Evolutionary conservation across 2,888 invertebrate species (phyloP), one percentile per base, ranked within the genome.

Genomic region (Caenorhabditis sp.): DNA sequence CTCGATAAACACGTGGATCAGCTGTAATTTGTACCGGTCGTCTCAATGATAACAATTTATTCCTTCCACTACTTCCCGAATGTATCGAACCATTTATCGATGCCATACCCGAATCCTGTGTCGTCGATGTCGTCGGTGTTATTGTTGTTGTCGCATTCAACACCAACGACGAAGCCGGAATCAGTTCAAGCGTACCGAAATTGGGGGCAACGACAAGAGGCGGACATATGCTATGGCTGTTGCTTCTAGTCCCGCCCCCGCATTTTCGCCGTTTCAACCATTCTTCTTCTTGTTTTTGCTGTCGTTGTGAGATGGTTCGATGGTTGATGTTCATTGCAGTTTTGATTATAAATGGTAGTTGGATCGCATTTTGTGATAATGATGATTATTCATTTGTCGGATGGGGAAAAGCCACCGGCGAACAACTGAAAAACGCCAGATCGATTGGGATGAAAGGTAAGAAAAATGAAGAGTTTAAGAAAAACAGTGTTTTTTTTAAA

Each of bases 1-100:
- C 85, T 43, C 78, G 77, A 66, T 70, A 84, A 14, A 85, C 78
- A 36, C 84, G 58, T 3, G 84, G 84, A 71, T 85, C 84, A 3
- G 73, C 68, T 2, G 65, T 63, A 12, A 73, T 73, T 54, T 68
- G 73, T 20, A 73, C 57, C 0, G 73, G 73, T 36, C 66, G 31
- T 10, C 67, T 59, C 20, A 59, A 5, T n/a, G 43, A 43, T 43
- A 43, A 43, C 17, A 43, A 43, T 43, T 17, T 10, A 43, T 43
- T 17, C 2, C 59, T 65, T 49, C 58, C 21, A 62, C 66, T 21
- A 52, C 12, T 23, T 52, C 7, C 52, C 3, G 52, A 52, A 52
- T 20, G 23, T 4, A 52, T 52, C 26, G 57, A 36, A 14, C 25
- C 12, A 27, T 17, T 36, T 7, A 58, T 25, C 8, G 57, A 25